These are phyloP conservation scores for Scaptomyza pallida DNA, from an alignment of 1,140 invertebrate genomes.

Conservation along the genomic window DNA sequence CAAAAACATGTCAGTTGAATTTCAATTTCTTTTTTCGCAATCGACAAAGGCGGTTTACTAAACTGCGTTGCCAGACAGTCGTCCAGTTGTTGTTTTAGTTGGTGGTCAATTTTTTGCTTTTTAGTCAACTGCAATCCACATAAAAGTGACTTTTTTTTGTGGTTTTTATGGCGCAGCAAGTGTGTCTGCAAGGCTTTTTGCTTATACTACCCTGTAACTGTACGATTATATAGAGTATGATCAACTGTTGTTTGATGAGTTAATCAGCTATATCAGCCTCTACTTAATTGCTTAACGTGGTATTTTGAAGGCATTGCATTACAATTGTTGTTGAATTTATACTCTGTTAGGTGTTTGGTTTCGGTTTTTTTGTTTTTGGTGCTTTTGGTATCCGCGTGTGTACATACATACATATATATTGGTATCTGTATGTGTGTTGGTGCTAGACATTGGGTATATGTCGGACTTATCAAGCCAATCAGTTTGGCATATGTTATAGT, in stretches of 20 bases:
- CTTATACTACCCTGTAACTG: conserved; percentile 20
- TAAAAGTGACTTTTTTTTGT: conserved; percentile 11
- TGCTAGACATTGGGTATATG: conserved; percentile 18
- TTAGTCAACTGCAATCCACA: conserved; percentile 36
- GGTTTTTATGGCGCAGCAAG: conserved; percentile 36
- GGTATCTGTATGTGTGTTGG: conserved; percentile 14
- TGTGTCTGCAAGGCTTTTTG: conserved; percentile 34
- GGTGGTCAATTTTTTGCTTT: conserved; percentile 36
- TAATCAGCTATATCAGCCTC: too few species aligned
- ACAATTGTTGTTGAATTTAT: neutral
- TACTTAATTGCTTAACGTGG: neutral
- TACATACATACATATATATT: neutral
- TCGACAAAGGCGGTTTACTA: conserved; percentile 1
- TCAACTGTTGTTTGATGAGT: too few species aligned
- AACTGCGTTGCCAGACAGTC: conserved; percentile 28
- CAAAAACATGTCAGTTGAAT: conserved; percentile 32
- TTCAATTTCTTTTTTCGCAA: conserved; percentile 22
- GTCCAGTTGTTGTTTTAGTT: conserved; percentile 37
- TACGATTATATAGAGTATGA: neutral
- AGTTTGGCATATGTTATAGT: conserved; percentile 52
- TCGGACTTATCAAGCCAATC: conserved; percentile 47
- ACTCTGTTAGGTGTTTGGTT: conserved; percentile 8
- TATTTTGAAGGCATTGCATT: conserved; percentile 9
- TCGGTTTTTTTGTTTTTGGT: conserved; percentile 12
- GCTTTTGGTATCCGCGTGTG: conserved; percentile 11